Evolutionary conservation across 2,888 invertebrate genomes (phyloP).

Genomic region (Stenurella melanura): DNA sequence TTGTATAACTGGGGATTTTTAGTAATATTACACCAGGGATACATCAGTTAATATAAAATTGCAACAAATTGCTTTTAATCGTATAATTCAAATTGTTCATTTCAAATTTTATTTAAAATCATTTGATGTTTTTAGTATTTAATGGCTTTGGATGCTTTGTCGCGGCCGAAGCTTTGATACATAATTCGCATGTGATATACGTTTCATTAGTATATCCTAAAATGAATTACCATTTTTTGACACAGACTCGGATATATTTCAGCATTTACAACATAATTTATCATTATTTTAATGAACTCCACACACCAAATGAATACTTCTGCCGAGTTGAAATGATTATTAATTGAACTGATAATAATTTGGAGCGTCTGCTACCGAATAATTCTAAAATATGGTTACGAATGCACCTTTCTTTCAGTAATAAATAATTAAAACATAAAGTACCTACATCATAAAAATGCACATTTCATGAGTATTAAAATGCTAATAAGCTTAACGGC

Average conservation of each 20-base stretch:
- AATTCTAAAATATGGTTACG: slow-evolving; percentile 20
- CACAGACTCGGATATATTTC: neutral
- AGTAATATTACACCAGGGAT: too few species aligned
- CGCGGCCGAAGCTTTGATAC: too few species aligned
- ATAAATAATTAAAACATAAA: slow-evolving; percentile 31
- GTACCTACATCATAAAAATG: slow-evolving; percentile 37
- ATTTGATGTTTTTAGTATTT: too few species aligned
- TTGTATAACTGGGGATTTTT: too few species aligned
- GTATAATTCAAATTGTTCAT: too few species aligned
- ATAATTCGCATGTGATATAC: neutral
- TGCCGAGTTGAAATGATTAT: neutral
- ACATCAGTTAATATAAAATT: too few species aligned
- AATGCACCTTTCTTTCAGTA: slow-evolving; percentile 11
- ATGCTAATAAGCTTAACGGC: slow-evolving; percentile 45
- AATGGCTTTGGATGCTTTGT: too few species aligned
- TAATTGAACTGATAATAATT: slow-evolving; percentile 12
- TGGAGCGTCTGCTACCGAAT: neutral
- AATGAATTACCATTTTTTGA: neutral
- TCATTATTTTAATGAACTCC: neutral
- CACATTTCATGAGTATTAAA: slow-evolving; percentile 42
- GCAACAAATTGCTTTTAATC: too few species aligned
- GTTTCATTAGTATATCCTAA: neutral
- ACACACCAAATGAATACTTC: neutral
- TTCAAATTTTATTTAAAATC: too few species aligned
- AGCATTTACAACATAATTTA: slow-evolving; percentile 14